Base-by-base conservation (phyloP, 2,113 vertebrate genomes). In the Pluvianellus socialis region DNA sequence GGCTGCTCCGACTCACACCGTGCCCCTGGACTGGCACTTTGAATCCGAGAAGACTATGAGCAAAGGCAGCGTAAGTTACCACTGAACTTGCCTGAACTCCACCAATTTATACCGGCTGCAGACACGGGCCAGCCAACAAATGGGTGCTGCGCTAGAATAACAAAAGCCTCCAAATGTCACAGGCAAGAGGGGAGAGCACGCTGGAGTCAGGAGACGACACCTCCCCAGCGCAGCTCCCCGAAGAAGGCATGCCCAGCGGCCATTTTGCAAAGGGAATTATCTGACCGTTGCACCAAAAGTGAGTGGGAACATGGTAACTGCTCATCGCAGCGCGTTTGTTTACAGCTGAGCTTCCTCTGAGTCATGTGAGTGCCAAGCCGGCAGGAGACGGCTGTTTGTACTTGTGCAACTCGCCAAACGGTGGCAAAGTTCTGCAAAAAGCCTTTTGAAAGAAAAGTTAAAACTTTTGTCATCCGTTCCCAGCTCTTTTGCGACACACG, bases 301-400 rank as follows among this genome's bases (percentile, higher is more conserved):
- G 88, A 94, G 92, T 79, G 97, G 95, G 92, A 97, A 97, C 94
- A 93, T 72, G 94, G 95, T 94, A 95, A 96, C 92, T 42, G 94
- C 95, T 91, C 76, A 28, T 71, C 33, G 10, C 93, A 5, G 71
- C 15, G 61, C 38, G 65, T 94, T 91, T 97, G 97, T 97, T 97
- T 97, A 97, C 95, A 97, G 97, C 92, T 19, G 21, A 14, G 96
- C 95, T 97, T 97, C 97, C 97, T 97, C 96, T 65, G 83, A 95
- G 94, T 97, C 97, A 97, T 95, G 92, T 89, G 92, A 97, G 92
- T 33, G 79, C 95, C 96, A 45, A 66, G 85, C 92, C 92, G 86
- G 92, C 92, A 63, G 92, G 14, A 55, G 67, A 90, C 15, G 84
- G 94, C 95, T 56, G 42, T 84, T 94, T 53, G 79, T 59, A 50